Evolutionary conservation across 2,797 vertebrate genomes (phyloP), one percentile per base, ranked within the genome.

Genomic region (Poeciliopsis infans): DNA sequence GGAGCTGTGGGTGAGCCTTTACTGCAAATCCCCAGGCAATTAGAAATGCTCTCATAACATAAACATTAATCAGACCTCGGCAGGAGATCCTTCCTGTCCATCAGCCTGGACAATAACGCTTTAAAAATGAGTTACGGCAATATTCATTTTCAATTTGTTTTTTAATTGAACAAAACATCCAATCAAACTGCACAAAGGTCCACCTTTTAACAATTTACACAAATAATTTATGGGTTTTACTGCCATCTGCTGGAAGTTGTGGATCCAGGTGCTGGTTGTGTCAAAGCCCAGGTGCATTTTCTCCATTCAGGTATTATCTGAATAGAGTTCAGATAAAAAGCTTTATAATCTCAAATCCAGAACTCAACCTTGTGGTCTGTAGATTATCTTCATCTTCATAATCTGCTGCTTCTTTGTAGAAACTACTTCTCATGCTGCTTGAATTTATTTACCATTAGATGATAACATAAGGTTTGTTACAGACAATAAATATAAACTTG

Each of bases 1-100:
- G 97, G 97, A 0, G 96, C 97, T 0, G 7, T 96, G 0, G 74
- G 97, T 98, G 88, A 96, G 97, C 10, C 0, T 28, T 70, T 39
- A 43, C 41, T 45, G 41, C 39, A 43, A 69, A 43, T 43, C 39
- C 8, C 5, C 20, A 41, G 64, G 36, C 64, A 13, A 68, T 45
- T 28, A n/a, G 28, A n/a, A 2, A 41, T 2, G 11, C 20, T 16
- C 47, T 3, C 18, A 33, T 49, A 49, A 33, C 28, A 46, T 71
- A 7, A 28, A 46, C 12, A 59, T 25, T 25, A 61, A 16, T 31
- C 28, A 31, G 28, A 61, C 57, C 57, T 31, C 28, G 33, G 16
- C 23, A 25, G 51, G 51, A 53, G 51, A 53, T 10, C 8, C 51
- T 53, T 53, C 51, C 51, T 53, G 23, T 31, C 28, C 57, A 33